Conservation (phyloP, 2,888 invertebrate genomes). For the Nasonia oneida region DNA sequence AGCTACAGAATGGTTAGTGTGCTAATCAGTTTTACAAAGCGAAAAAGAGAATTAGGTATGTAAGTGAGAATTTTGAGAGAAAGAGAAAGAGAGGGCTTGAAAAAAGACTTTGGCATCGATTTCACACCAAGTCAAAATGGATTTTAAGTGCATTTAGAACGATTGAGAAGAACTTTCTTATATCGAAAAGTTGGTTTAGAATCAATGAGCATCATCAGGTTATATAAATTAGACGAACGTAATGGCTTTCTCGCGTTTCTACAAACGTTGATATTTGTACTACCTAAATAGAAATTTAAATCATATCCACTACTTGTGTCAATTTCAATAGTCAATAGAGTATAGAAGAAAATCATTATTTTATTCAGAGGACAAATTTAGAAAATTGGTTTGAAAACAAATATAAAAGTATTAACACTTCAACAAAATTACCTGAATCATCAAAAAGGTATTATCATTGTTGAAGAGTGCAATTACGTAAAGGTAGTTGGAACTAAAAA, state of each 20-base stretch:
- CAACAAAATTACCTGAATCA: neutral
- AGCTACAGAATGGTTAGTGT: constrained; percentile 76
- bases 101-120: neutral
- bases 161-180: neutral
- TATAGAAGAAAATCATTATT: neutral
- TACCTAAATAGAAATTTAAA: neutral
- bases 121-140: neutral
- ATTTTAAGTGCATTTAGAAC: constrained; percentile 33
- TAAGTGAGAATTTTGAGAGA: neutral
- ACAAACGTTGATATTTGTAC: neutral
- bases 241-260: neutral
- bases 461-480: constrained; percentile 27
- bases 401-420: neutral
- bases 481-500: neutral
- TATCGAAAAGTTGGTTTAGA: neutral
- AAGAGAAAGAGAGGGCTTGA: neutral
- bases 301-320: neutral
- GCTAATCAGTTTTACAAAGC: constrained; percentile 33
- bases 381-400: neutral
- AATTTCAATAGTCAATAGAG: neutral
- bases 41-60: constrained; percentile 3
- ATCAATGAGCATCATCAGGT: neutral
- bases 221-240: neutral
- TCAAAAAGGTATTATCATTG: neutral
- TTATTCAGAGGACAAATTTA: neutral